These are phyloP conservation scores for Halcyon chelicuti DNA, from an alignment of 2,797 vertebrate genomes.

Conservation along the genomic window DNA sequence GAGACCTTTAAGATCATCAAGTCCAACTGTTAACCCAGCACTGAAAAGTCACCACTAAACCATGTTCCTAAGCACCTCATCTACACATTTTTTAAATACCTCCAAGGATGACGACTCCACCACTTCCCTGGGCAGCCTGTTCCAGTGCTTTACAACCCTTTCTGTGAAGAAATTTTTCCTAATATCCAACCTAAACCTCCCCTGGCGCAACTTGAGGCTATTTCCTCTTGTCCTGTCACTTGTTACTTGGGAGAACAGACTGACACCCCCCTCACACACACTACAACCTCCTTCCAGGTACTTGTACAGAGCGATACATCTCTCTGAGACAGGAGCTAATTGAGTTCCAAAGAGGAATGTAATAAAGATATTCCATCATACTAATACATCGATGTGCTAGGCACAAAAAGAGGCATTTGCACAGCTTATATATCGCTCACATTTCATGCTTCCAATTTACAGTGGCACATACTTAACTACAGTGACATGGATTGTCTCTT, in stretches of 20 bases:
- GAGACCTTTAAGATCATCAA: too few species aligned
- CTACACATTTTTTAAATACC: too few species aligned
- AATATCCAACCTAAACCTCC: background rate
- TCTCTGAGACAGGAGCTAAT: background rate
- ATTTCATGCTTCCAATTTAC: background rate
- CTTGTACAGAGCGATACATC: accelerated
- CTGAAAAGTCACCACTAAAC: too few species aligned
- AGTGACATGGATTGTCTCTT: background rate
- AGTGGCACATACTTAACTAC: background rate
- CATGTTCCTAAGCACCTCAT: too few species aligned
- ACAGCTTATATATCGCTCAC: background rate
- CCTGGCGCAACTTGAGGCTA: background rate
- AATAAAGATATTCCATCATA: background rate
- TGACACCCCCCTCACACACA: background rate
- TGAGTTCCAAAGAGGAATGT: background rate
- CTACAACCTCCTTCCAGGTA: background rate
- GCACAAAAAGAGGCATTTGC: background rate
- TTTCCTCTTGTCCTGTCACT: background rate
- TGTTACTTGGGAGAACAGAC: background rate
- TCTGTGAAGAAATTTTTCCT: background rate
- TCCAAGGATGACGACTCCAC: too few species aligned
- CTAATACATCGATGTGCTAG: background rate
- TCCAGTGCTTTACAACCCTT: too few species aligned
- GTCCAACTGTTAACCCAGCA: too few species aligned
- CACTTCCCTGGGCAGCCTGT: too few species aligned